phyloP scores from a whole-genome alignment of 2,113 vertebrate genomes.

The Esox niger region DNA sequence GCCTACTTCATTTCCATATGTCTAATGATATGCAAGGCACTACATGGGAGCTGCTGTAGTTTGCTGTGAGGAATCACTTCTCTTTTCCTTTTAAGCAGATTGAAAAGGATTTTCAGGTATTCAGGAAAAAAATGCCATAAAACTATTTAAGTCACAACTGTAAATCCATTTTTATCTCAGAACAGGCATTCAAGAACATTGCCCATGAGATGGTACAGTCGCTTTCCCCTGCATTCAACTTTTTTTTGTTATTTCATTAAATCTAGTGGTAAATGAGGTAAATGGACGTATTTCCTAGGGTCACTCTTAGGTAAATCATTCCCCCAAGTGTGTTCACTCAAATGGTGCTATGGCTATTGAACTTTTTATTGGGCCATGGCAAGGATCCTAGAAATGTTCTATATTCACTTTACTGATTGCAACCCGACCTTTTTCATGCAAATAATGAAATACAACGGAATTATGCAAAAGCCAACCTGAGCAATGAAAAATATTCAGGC shows the following conservation, averaged over 20 bases:
- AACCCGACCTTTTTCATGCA: not conserved
- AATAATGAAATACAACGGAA: not conserved
- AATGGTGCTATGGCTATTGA: not conserved
- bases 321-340: slow-evolving; percentile 4
- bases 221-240: not conserved
- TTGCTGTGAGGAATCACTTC: not conserved
- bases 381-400: slow-evolving; percentile 14
- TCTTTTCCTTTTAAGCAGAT: not conserved
- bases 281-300: slow-evolving; percentile 13
- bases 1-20: slow-evolving; percentile 35
- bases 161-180: not conserved
- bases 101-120: not conserved
- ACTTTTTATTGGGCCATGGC: slow-evolving; percentile 22
- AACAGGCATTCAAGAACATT: not conserved
- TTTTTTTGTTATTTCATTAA: slow-evolving; percentile 21
- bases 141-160: not conserved
- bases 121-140: not conserved
- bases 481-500: not conserved
- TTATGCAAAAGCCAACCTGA: not conserved
- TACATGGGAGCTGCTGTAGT: not conserved
- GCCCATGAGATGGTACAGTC: not conserved
- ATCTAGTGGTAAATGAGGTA: slow-evolving; percentile 12
- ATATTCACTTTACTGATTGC: slow-evolving; percentile 11
- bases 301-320: slow-evolving; percentile 15
- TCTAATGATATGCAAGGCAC: slow-evolving; percentile 37